Evolutionary conservation across 2,888 invertebrate genomes (phyloP), one percentile per base, ranked within the genome.

Genomic region (Plutella xylostella): DNA sequence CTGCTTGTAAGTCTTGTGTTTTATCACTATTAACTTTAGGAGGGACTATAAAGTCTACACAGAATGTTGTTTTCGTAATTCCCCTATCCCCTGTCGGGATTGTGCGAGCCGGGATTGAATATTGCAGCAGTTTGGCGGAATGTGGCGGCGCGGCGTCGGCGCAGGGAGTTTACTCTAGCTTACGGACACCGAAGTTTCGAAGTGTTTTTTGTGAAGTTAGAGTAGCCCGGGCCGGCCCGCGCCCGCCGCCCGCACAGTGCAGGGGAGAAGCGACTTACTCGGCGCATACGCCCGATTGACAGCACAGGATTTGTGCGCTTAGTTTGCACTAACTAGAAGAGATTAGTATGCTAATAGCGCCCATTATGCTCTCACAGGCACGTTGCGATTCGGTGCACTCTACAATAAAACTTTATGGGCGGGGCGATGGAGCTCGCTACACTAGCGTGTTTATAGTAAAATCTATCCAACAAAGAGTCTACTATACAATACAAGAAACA

Each of bases 321-420:
- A 66, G 63, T 63, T 63, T 64, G 59, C 64, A 65, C 68, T 72
- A 70, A 75, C 77, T 76, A 76, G 75, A 77, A 78, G 75, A 78
- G 76, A 72, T 78, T 72, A 73, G 73, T 77, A 77, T 74, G 75
- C 77, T 74, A 78, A 77, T 74, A 64, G 63, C 66, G 55, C 52
- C 72, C 66, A 68, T 71, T 68, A 68, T 63, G 60, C 63, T 62
- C 63, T 66, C 62, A 61, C 60, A 61, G 63, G 71, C 61, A 69
- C 59, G 67, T 63, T 68, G 68, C 65, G 61, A 65, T 65, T 67
- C 58, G 60, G 66, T 67, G 61, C 66, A 69, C 59, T 69, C 75
- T 79, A 80, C 75, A 53, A 68, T 73, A 71, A 72, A 72, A 70
- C 63, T 64, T 68, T 70, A 78, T 66, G 66, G 15, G 28, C 38